Evolutionary conservation across 2,113 vertebrate genomes (phyloP).

Genomic region (Halichoerus grypus): DNA sequence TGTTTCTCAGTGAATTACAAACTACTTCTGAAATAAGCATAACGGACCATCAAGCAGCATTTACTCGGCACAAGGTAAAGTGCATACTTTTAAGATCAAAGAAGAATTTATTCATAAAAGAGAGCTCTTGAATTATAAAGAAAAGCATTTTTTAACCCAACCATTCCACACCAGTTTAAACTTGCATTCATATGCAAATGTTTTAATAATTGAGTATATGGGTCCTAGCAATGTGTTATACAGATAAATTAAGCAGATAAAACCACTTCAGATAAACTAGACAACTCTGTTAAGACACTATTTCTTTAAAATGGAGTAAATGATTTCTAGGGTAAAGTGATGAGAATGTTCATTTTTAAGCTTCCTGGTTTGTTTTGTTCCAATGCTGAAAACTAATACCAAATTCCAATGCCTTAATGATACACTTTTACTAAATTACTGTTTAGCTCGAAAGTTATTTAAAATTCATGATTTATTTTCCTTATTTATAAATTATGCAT

Average conservation of each 20-base stretch:
- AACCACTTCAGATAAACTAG: neutral
- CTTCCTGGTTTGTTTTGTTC: constrained; percentile 18
- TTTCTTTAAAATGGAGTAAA: neutral
- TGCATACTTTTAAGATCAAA: neutral
- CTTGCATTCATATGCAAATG: neutral
- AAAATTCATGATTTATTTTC: neutral
- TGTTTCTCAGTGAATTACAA: constrained; percentile 92
- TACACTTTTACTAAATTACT: neutral
- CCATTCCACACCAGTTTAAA: neutral
- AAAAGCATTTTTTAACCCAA: neutral
- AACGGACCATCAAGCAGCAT: constrained; percentile 87
- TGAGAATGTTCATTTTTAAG: neutral
- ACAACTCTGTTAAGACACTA: neutral
- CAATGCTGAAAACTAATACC: neutral
- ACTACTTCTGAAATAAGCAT: constrained; percentile 91
- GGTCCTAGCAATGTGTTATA: neutral
- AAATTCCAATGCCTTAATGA: neutral
- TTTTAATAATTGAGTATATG: neutral
- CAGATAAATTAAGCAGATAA: neutral
- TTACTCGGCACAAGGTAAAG: constrained; percentile 92
- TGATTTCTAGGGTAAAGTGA: constrained; percentile 8
- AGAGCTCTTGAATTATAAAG: neutral
- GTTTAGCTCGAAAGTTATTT: neutral
- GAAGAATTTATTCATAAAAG: neutral
- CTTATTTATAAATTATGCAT: neutral